Evolutionary conservation across 23 tunicate species (phyloP), one percentile per base, ranked within the genome.

Genomic region (Ciona savignyi): DNA sequence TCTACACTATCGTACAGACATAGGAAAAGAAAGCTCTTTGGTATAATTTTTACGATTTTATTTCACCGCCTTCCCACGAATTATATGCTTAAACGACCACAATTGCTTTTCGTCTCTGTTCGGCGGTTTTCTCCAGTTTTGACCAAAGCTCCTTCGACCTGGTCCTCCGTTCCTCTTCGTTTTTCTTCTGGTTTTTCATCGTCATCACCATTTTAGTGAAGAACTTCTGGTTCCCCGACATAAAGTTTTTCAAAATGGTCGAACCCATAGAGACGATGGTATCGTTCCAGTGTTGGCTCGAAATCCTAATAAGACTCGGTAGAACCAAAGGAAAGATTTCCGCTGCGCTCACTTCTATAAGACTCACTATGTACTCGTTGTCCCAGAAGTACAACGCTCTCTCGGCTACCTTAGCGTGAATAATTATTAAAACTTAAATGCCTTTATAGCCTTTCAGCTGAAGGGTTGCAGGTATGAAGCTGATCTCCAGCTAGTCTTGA

Each of bases 371-470:
- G 73, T 89, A 89, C 65, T 89, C 96, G 85, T 89, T 89, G 61
- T 89, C 96, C 85, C 88, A 89, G 74, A 75, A 89, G 61, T 70
- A 89, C 28, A 89, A 30, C 4, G 96, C 88, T 67, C 86, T 64
- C 51, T 81, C 86, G 56, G 80, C 79, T 4, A 81, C 86, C 86
- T 81, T 63, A 25, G 15, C 67, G 67, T 9, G 4, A 63, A 63
- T 9, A 63, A 23, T 63, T 9, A 11, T 11, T 49, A 11, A 49
- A 15, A 11, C 20, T 49, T 11, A 49, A 15, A 49, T 49, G 15
- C 20, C 19, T 49, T 15, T 49, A 11, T 49, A 20, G 61, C 15
- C 20, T 20, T 49, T n/a, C n/a, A n/a, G n/a, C n/a, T n/a, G n/a
- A n/a, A n/a, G n/a, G n/a, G n/a, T n/a, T n/a, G n/a, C n/a, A n/a